Base-by-base conservation (phyloP, 2,797 vertebrate genomes). In the Trematomus bernacchii region DNA sequence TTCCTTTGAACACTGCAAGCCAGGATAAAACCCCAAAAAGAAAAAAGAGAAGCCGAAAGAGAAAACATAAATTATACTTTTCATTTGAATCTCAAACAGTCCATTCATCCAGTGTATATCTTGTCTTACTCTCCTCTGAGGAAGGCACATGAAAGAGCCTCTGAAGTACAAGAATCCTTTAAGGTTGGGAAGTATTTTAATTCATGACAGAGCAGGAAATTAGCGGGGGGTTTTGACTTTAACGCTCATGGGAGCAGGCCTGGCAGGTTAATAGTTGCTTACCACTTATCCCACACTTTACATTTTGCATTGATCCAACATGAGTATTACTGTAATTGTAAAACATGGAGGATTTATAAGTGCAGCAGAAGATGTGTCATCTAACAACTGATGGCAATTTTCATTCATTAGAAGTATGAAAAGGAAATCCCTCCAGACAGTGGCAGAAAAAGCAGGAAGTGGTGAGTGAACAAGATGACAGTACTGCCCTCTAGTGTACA, bases 401-500 rank as follows among this genome's bases (percentile, higher is more conserved):
- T 16, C 50, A 62, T 55, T 64, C 46, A 69, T 50, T 60, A 40
- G 37, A 16, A 43, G 16, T n/a, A 44, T 53, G 53, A 54, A 12
- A 43, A 50, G 57, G 19, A 10, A 71, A 66, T 53, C 52, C 72
- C 54, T n/a, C 27, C 13, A 16, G 50, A 42, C 23, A 23, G 48
- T 14, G 42, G 9, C 27, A 64, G 46, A 44, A 15, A 14, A 48
- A 44, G 50, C 16, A 0, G 27, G 37, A 46, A 46, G 19, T 2
- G 2, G 30, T 0, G 55, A 11, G 16, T 3, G 18, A 84, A 71
- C 15, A 33, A 30, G 43, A 88, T 63, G 73, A 40, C 87, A 76
- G 60, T 73, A 88, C 76, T 90, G 89, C 91, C 91, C 85, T 62
- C 91, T 87, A 72, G 85, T 90, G 91, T 5, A 21, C 3, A 51